Evolutionary conservation across 2,113 vertebrate genomes (phyloP), one percentile per base, ranked within the genome.

Genomic region (Copsychus sechellarum): DNA sequence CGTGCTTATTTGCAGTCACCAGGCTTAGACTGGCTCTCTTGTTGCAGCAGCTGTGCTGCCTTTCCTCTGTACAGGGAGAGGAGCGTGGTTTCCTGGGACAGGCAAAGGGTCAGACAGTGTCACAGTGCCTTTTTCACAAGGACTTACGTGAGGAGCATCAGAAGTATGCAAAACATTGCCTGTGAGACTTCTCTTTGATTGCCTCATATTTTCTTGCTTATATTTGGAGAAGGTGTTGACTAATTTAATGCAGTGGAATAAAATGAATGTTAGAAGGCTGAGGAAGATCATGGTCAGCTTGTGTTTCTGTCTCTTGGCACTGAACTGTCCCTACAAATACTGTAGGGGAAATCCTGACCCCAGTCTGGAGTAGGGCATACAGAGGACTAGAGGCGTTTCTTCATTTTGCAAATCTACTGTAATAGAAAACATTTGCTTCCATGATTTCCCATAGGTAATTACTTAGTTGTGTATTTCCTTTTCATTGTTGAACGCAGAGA

Each of bases 21-120:
- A 70, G 71, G 70, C 93, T 93, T 25, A 73, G 58, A 5, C 40
- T 66, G 18, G 24, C 18, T 92, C 53, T 76, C 53, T 82, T 54
- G 25, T 48, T 65, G 74, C 34, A 81, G 86, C 83, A 96, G 81
- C 91, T 95, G 88, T 56, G 88, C 45, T 71, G 77, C 69, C 60
- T 74, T 64, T 92, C 15, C 26, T 57, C 69, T 71, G 13, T 6
- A 5, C 14, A 42, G 47, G 42, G 81, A 85, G 40, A 0, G 0
- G 69, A 26, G n/a, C 7, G 54, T 31, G 31, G n/a, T 45, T 93
- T 79, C 81, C 73, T 65, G 91, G 84, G 77, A 64, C 65, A 66
- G 60, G 18, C 48, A 69, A 65, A 50, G 60, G 92, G 67, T 92
- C 76, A 90, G 45, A 12, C 8, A 3, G 57, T 61, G 74, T 42